phyloP scores from a whole-genome alignment of 2,888 invertebrate genomes.

The Microctonus hyperodae region DNA sequence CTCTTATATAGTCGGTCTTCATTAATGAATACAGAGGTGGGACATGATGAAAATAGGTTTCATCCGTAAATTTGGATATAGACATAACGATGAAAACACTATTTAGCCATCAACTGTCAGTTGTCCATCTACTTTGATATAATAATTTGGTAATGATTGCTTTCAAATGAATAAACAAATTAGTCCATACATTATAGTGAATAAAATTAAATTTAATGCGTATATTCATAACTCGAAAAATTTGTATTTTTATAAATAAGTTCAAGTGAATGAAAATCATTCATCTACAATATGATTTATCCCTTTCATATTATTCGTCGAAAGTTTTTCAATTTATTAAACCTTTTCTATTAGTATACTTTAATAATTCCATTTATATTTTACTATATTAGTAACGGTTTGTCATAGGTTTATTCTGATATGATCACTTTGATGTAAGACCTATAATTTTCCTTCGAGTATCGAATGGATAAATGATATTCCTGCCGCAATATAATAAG shows the following conservation, averaged over 20 bases:
- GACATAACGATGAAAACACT: not conserved
- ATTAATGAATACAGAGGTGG: not conserved
- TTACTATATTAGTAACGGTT: not conserved
- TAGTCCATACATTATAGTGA: not conserved
- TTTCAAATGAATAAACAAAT: not conserved
- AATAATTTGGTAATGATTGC: not conserved
- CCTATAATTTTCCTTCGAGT: no score
- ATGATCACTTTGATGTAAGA: no score
- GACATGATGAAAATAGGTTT: not conserved
- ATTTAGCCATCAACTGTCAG: slow-evolving; percentile 15
- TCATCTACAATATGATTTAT: slow-evolving; percentile 7
- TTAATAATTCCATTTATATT: slow-evolving; percentile 7
- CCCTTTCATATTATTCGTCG: not conserved
- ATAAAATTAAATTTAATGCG: not conserved
- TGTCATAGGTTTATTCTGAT: no score
- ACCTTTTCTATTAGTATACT: slow-evolving; percentile 15
- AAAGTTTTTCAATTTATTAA: not conserved
- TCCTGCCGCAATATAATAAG: no score
- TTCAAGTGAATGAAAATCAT: slow-evolving; percentile 6
- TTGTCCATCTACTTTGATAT: slow-evolving; percentile 20
- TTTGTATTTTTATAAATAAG: not conserved
- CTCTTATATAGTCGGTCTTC: slow-evolving; percentile 46
- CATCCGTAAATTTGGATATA: slow-evolving; percentile 8
- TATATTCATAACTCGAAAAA: not conserved
- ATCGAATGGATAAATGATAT: no score